Evolutionary conservation across 2,113 vertebrate species (phyloP).

Genomic region (Myxocyprinus asiaticus): DNA sequence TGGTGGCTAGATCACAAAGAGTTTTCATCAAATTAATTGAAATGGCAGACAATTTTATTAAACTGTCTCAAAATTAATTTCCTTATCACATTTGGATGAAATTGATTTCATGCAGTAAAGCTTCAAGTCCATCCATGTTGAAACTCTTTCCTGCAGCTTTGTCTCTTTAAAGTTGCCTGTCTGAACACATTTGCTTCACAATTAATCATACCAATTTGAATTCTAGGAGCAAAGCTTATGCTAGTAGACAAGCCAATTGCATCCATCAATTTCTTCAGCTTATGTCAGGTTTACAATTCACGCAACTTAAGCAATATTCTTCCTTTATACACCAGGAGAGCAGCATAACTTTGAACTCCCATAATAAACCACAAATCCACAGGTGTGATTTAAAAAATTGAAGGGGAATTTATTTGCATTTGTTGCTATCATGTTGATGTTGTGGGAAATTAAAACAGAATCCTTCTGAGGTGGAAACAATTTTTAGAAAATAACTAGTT

Average conservation of each 20-base stretch:
- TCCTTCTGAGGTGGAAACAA: too few species aligned
- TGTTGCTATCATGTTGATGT: too few species aligned
- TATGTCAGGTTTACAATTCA: conserved; percentile 3
- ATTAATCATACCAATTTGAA: conserved; percentile 66
- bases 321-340: not conserved
- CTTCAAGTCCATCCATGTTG: conserved; percentile 51
- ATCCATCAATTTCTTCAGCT: conserved; percentile 51
- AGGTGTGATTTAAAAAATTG: not conserved
- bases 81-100: conserved; percentile 56
- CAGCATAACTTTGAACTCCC: not conserved
- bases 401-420: too few species aligned
- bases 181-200: conserved; percentile 65
- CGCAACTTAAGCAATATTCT: conserved; percentile 4
- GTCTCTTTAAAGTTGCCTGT: conserved; percentile 59
- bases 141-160: conserved; percentile 46
- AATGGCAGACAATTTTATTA: conserved; percentile 80
- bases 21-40: conserved; percentile 81
- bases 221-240: conserved; percentile 50
- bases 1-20: conserved; percentile 68
- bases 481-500: too few species aligned
- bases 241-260: conserved; percentile 50
- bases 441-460: too few species aligned
- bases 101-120: conserved; percentile 60
- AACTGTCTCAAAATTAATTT: conserved; percentile 76
- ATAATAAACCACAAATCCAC: not conserved